A percentile compares a stretch with the other conserved stretches of the same genome.
Conservation (phyloP, 2,888 invertebrate genomes). For the Emesis furor region DNA sequence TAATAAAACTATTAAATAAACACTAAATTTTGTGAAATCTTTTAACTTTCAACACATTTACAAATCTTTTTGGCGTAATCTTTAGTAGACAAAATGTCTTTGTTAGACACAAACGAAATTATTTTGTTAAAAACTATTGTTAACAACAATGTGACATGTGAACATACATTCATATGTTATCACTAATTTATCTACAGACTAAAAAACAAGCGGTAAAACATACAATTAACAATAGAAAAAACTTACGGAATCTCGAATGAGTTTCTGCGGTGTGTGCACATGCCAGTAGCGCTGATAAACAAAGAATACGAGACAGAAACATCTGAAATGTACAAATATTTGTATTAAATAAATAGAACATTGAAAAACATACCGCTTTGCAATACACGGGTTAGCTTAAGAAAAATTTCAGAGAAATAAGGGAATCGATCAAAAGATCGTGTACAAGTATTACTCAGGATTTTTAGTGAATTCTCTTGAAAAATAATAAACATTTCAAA, state of each 20-base stretch:
- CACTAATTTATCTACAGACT: constrained; percentile 17
- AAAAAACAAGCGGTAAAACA: constrained; percentile 12
- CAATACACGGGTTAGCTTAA: too few species aligned
- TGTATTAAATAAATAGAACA: not conserved
- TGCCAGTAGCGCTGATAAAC: constrained; percentile 80
- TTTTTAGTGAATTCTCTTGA: too few species aligned
- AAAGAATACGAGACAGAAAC: constrained; percentile 83
- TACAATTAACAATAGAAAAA: constrained; percentile 14
- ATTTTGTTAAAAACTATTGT: constrained; percentile 16
- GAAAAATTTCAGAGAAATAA: too few species aligned
- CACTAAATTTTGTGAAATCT: not conserved
- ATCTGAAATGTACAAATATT: constrained; percentile 79
- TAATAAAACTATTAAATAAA: not conserved
- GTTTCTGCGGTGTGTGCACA: constrained; percentile 80
- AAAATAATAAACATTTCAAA: too few species aligned
- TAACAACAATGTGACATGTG: constrained; percentile 24
- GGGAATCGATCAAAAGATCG: too few species aligned
- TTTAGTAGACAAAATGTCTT: not conserved
- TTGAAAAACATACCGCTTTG: too few species aligned
- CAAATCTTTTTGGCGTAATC: not conserved
- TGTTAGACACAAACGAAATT: constrained; percentile 47
- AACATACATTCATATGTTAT: constrained; percentile 4
- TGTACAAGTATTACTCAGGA: too few species aligned
- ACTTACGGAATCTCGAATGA: constrained; percentile 86
- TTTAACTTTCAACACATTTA: not conserved